Evolutionary conservation across 2,797 vertebrate species (phyloP).

Genomic region (Oreonectes daqikongensis): DNA sequence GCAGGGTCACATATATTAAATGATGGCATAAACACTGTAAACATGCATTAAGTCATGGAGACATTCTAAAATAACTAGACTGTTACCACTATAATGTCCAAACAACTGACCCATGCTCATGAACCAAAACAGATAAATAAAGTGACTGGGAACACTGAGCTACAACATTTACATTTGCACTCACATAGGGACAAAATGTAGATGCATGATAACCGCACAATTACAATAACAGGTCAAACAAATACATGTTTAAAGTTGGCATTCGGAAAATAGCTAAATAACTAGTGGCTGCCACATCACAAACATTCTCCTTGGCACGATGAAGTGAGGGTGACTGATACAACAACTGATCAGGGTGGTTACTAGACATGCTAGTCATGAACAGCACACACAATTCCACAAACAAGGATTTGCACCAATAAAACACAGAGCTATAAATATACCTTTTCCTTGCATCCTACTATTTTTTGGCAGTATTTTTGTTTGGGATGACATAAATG

Average conservation of each 20-base stretch:
- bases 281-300: conserved; percentile 83
- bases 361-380: conserved; percentile 81
- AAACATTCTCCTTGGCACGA: conserved; percentile 65
- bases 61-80: too few species aligned
- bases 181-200: background rate
- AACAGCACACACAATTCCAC: conserved; percentile 75
- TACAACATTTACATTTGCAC: background rate
- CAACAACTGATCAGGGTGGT: conserved; percentile 83
- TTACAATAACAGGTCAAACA: conserved; percentile 4
- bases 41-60: too few species aligned
- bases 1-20: too few species aligned
- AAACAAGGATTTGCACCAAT: conserved; percentile 22
- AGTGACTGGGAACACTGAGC: background rate
- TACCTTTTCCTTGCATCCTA: background rate
- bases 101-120: background rate
- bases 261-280: conserved; percentile 71
- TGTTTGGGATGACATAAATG: background rate
- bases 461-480: too few species aligned
- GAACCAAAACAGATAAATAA: background rate
- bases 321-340: conserved; percentile 81
- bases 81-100: too few species aligned
- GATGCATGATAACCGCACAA: background rate
- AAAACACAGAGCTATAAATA: background rate
- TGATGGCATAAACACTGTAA: too few species aligned
- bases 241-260: conserved; percentile 21